Base-by-base conservation (phyloP, 1,140 invertebrate species). In the Camponotus floridanus region DNA sequence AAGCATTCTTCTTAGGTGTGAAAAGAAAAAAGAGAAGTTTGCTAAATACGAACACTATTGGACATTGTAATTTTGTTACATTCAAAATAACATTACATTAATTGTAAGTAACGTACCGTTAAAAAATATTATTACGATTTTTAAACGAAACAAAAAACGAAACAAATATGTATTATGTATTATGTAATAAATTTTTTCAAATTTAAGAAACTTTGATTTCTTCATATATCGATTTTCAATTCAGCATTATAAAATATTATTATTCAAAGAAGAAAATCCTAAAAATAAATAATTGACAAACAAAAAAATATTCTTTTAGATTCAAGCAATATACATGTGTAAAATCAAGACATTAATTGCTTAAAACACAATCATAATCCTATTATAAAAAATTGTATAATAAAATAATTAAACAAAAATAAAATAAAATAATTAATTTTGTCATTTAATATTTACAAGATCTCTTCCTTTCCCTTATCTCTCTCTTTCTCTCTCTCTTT, bases 331-430 rank as follows among this genome's bases (percentile, higher is more conserved):
- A 59, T 45, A 45, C 3, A 13, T 45, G 3, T 64, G 7, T 3
- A 13, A 15, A 26, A 80, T 57, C 31, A 13, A 67, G 15, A 42
- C 9, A 45, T 3, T 55, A 26, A 45, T 45, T 3, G n/a, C 9
- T 26, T 68, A 8, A 67, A 21, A 51, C 7, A 0, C 13, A n/a
- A 51, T 57, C 31, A 7, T 57, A 57, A 8, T 76, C 11, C 11
- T 4, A 31, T 76, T n/a, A 18, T 4, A 31, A 2, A 76, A 76
- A 76, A 31, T 62, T 15, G 5, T 3, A 76, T 13, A 42, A 36
- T 8, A 45, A 45, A 76, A 62, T 31, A 62, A 45, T 76, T 42
- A 15, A 45, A 45, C 8, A 42, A 62, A 42, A 42, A 59, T 76
- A 39, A 61, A 76, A 15, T 13, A n/a, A 61, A 76, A 15, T 13